Percentiles rank a stretch among this genome's conserved stretches.
phyloP scores from a whole-genome alignment of 2,113 vertebrate genomes.

The Acanthisitta chloris region DNA sequence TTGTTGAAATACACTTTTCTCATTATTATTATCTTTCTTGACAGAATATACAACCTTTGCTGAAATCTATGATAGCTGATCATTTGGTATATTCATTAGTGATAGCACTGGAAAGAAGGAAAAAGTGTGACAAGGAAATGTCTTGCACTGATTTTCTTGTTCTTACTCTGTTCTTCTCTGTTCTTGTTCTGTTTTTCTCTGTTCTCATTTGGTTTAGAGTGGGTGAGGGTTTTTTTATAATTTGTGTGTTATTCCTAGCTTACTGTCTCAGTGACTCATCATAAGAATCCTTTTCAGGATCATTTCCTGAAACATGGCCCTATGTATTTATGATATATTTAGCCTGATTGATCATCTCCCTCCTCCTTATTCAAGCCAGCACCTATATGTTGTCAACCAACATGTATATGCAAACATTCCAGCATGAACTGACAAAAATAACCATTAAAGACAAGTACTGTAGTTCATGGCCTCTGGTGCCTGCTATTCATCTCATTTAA shows the following conservation, averaged over 20 bases:
- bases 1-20: neutral
- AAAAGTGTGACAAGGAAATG: neutral
- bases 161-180: neutral
- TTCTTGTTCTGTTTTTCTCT: neutral
- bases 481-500: neutral
- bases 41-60: neutral
- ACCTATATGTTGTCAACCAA: neutral
- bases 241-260: neutral
- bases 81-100: neutral
- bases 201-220: neutral
- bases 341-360: neutral
- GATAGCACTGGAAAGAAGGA: neutral
- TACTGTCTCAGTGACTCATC: neutral
- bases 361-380: neutral
- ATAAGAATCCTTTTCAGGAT: neutral
- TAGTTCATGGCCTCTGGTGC: neutral
- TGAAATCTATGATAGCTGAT: neutral
- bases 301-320: neutral
- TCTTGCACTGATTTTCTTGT: neutral
- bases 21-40: neutral
- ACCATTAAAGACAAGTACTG: neutral
- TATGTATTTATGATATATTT: neutral
- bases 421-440: neutral
- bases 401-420: neutral
- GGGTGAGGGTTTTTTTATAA: neutral